Base-by-base conservation (phyloP, 2,113 vertebrate species). In the Bettongia penicillata region DNA sequence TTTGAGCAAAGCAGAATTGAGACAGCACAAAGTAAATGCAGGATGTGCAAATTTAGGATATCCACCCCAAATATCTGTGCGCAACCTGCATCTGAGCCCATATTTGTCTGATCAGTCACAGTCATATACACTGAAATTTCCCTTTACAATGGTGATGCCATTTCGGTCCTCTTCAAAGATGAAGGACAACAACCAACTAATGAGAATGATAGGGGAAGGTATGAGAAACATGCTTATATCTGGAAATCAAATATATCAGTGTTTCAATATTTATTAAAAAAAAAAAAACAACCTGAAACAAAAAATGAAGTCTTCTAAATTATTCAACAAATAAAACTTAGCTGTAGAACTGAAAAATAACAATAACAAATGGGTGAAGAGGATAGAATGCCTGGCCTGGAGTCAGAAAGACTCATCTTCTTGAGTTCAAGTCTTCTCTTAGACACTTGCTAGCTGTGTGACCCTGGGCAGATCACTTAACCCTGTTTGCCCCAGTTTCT, bases 201-300 rank as follows among this genome's bases (percentile, higher is more conserved):
- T 43, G 47, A 53, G 91, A 96, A 96, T 92, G 93, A 48, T 43
- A 90, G 92, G 89, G 94, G 91, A 51, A 61, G 37, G 89, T 0
- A 1, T 92, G 52, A 92, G 93, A 92, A 95, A 95, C 47, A 84
- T 19, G 51, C 31, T n/a, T 14, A 77, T 84, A 84, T 84, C n/a
- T 31, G 11, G 61, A 77, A 31, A 68, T n/a, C 2, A 68, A 43
- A 53, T 28, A 89, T 22, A 51, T 94, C 55, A 93, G 8, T 93
- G 26, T 91, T 93, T 91, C 49, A 77, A 55, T 95, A 61, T 95
- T 95, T 89, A 93, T 68, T 11, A 11, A 51, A 51, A 51, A 93
- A 91, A 90, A 25, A 52, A 52, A 91, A 90, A 25, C 50, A 52
- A 77, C 61, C 92, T 91, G 91, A 90, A 92, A 94, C 48, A 55